A percentile compares a stretch with the other conserved stretches of the same genome.
phyloP scores from a whole-genome alignment of 1,140 invertebrate genomes.

The Sarcophaga peregrina region DNA sequence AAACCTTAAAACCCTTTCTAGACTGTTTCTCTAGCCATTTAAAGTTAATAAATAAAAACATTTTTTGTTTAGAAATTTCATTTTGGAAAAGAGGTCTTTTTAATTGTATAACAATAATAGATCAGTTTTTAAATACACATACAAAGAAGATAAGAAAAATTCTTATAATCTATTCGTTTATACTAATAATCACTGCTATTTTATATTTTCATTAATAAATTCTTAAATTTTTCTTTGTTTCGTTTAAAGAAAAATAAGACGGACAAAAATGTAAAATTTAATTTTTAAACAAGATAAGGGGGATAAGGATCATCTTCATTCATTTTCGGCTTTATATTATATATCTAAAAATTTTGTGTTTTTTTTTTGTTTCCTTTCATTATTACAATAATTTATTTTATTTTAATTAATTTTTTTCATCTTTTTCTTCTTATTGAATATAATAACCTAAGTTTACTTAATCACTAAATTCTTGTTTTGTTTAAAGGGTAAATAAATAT shows the following conservation, averaged over 20 bases:
- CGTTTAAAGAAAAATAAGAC: neutral
- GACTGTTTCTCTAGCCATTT: neutral
- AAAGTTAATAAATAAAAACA: neutral
- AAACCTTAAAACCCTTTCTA: too few relatives aligned
- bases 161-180: neutral
- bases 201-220: neutral
- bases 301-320: too few relatives aligned
- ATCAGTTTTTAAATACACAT: neutral
- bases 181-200: constrained; percentile 15
- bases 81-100: neutral
- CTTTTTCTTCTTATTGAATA: constrained; percentile 13
- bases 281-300: neutral
- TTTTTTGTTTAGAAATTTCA: neutral
- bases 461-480: constrained; percentile 30
- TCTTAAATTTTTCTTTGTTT: constrained; percentile 4
- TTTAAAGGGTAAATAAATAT: constrained; percentile 40
- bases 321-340: too few relatives aligned
- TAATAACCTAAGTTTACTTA: constrained; percentile 24
- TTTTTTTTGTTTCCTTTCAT: neutral
- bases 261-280: neutral
- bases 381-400: neutral
- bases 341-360: neutral
- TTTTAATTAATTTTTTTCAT: constrained; percentile 7
- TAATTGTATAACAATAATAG: neutral
- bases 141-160: neutral